Percentiles rank a stretch among this genome's conserved stretches.
Evolutionary conservation across 2,797 vertebrate genomes (phyloP).

Genomic region (Lagodon rhomboides): DNA sequence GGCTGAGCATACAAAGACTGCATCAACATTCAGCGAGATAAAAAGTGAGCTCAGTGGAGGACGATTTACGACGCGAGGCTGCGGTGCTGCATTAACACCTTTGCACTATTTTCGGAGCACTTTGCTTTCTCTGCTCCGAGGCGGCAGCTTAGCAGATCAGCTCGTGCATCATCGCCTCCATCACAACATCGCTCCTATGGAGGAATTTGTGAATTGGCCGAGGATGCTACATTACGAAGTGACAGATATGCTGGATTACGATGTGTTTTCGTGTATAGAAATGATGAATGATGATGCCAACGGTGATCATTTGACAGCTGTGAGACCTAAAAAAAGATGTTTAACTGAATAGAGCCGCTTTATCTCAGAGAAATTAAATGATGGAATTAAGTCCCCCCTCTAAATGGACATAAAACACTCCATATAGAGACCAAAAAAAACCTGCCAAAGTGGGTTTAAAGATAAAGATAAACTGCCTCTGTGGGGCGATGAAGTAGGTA

Average conservation of each 20-base stretch:
- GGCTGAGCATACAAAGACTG: constrained; percentile 55
- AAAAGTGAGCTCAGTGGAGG: constrained; percentile 33
- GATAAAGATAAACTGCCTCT: constrained; percentile 37
- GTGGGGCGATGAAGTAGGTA: constrained; percentile 31
- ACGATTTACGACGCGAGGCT: constrained; percentile 42
- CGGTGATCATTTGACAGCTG: background rate
- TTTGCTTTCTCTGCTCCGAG: constrained; percentile 39
- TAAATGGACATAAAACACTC: constrained; percentile 28
- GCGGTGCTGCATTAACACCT: constrained; percentile 56
- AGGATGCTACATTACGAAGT: background rate
- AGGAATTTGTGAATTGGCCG: constrained; percentile 28
- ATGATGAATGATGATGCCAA: background rate
- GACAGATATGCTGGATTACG: background rate
- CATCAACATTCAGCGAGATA: constrained; percentile 56
- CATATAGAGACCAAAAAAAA: constrained; percentile 12
- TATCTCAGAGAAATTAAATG: constrained; percentile 21
- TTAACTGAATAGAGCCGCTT: background rate
- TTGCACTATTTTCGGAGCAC: constrained; percentile 65
- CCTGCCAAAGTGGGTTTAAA: constrained; percentile 23
- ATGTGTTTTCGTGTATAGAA: background rate
- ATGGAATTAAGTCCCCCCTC: constrained; percentile 5
- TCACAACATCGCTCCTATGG: constrained; percentile 33
- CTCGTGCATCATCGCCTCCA: constrained; percentile 39
- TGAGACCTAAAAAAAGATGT: background rate
- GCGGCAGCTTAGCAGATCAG: constrained; percentile 39